Conservation (phyloP, 2,113 vertebrate genomes). For the crab-eating macaque (Macaca fascicularis) region T2T-MFA8v1.1 NC_088391.1:19662501-19663000, state of each 20-base stretch:
- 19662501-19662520: not conserved
- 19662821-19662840: not conserved
- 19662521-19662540: not conserved
- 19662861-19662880: not conserved
- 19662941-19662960: not conserved
- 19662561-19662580: not conserved
- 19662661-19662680: not conserved
- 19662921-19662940: not conserved
- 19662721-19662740: not conserved
- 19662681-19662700: not conserved
- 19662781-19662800: not conserved
- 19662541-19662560: not conserved
- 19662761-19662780: not conserved
- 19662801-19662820: not conserved
- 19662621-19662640: not conserved
- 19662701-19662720: not conserved
- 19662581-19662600: not conserved
- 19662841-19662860: not conserved
- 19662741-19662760: not conserved
- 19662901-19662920: not conserved
- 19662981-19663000: not conserved
- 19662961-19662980: not conserved
- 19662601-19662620: not conserved
- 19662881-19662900: not conserved
- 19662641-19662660: not conserved